Evolutionary conservation across 1,140 invertebrate genomes (phyloP), one percentile per base, ranked within the genome.

Genomic region (Brachystomella parvula): DNA sequence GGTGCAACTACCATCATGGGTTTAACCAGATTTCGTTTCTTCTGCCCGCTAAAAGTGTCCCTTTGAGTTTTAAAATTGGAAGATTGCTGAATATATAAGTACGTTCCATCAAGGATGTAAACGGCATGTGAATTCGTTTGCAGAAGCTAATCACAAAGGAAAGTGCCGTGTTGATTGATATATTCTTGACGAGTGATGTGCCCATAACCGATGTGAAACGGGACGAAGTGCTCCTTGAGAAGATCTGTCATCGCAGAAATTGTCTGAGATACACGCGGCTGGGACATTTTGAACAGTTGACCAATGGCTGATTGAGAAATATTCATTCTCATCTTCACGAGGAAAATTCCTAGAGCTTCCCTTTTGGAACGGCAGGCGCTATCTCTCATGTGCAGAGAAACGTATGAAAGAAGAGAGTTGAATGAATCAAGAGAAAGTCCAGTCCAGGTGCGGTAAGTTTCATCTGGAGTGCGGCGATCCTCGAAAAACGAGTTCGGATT

Each of bases 101-200:
- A 70, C 1, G 65, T 70, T 30, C 65, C 69, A 47, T 70, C 69
- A 1, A 70, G 17, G 1, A 70, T 61, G 3, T 35, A 33, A 56
- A 66, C 60, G 2, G 61, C 57, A 3, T 31, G 3, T 0, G 47
- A 0, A 2, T 6, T 15, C 32, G 26, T 9, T 59, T 9, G n/a
- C 19, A 24, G n/a, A 1, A 61, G 26, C 21, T 31, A 32, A 15
- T 30, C 17, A 0, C 31, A 21, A 2, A 61, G 19, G 2, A 1
- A 3, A 1, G 56, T 68, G 2, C 17, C 6, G 30, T 60, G 57
- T 1, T 32, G 3, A 0, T 6, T 17, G 12, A 64, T 60, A 47
- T 64, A 68, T 0, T 56, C 47, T 21, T 61, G 32, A 29, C 63
- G 1, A 1, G 63, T 39, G 9, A 68, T 68, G 47, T 68, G 67